phyloP scores from a whole-genome alignment of 2,797 vertebrate genomes.

The Pyrocephalus nanus region DNA sequence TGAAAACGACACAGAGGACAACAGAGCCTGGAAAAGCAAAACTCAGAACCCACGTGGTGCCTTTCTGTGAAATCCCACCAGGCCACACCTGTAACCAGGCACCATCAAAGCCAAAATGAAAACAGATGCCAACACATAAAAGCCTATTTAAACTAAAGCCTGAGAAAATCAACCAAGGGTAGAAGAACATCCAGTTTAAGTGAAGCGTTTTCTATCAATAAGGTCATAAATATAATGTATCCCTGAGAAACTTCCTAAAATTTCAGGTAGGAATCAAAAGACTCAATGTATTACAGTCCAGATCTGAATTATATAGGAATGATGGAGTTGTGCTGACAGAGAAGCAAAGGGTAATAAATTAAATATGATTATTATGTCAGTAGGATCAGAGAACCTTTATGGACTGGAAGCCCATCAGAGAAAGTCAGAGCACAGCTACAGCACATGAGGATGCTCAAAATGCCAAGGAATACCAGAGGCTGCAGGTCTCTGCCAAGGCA shows the following conservation, averaged over 20 bases:
- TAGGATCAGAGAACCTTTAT: neutral
- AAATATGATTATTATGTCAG: neutral
- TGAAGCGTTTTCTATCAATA: neutral
- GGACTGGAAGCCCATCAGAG: neutral
- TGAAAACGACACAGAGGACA: neutral
- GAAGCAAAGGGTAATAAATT: neutral
- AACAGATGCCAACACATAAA: constrained; percentile 15
- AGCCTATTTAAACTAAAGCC: neutral
- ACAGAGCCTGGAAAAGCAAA: neutral
- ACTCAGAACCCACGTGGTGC: neutral
- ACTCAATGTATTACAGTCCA: neutral
- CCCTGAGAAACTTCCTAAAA: neutral
- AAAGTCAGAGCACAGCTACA: neutral
- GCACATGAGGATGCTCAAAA: neutral
- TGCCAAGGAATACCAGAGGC: neutral
- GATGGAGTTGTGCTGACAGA: neutral
- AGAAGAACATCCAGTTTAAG: neutral
- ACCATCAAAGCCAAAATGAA: neutral
- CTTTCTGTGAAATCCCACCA: neutral
- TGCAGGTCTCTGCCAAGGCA: neutral
- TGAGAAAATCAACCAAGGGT: neutral
- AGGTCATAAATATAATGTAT: neutral
- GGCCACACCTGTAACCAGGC: neutral
- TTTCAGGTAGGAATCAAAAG: neutral
- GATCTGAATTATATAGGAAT: fast-evolving